phyloP scores from a whole-genome alignment of 2,888 invertebrate species.

The Sarcophaga variegata region DNA sequence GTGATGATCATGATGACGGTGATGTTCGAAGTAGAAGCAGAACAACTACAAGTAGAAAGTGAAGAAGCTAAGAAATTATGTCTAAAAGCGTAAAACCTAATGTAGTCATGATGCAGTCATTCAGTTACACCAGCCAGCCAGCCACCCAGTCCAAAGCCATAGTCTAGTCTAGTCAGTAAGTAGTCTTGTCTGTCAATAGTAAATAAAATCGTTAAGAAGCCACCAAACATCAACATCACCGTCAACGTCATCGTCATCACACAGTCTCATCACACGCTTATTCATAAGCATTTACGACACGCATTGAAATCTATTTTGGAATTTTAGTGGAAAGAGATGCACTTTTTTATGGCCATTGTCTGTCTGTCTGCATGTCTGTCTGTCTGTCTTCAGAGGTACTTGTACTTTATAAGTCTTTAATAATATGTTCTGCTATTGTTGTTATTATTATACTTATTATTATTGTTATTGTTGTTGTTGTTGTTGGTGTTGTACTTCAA shows the following conservation, averaged over 20 bases:
- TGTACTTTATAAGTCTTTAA: slow-evolving; percentile 44
- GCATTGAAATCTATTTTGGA: slow-evolving; percentile 38
- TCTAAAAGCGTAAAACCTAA: slow-evolving; percentile 63
- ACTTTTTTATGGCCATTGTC: slow-evolving; percentile 25
- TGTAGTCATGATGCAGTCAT: slow-evolving; percentile 36
- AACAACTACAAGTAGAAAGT: not conserved
- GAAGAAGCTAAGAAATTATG: slow-evolving; percentile 36
- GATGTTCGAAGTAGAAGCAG: not conserved
- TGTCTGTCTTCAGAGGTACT: slow-evolving; percentile 33
- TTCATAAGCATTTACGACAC: not conserved
- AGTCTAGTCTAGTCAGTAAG: slow-evolving; percentile 17
- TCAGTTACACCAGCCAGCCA: slow-evolving; percentile 14
- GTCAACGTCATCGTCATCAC: not conserved
- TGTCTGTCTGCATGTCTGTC: slow-evolving; percentile 24
- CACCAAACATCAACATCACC: not conserved
- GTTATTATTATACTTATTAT: not conserved
- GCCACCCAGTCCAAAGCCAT: not conserved
- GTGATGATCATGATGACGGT: not conserved
- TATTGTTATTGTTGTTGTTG: not conserved
- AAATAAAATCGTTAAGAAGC: slow-evolving; percentile 39
- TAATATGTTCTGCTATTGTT: slow-evolving; percentile 21
- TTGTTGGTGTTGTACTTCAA: not conserved
- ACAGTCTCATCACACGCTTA: slow-evolving; percentile 22
- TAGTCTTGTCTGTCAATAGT: not conserved
- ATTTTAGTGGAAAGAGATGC: slow-evolving; percentile 11